phyloP scores from a whole-genome alignment of 2,888 invertebrate species.

The Xanthorhoe spadicearia region DNA sequence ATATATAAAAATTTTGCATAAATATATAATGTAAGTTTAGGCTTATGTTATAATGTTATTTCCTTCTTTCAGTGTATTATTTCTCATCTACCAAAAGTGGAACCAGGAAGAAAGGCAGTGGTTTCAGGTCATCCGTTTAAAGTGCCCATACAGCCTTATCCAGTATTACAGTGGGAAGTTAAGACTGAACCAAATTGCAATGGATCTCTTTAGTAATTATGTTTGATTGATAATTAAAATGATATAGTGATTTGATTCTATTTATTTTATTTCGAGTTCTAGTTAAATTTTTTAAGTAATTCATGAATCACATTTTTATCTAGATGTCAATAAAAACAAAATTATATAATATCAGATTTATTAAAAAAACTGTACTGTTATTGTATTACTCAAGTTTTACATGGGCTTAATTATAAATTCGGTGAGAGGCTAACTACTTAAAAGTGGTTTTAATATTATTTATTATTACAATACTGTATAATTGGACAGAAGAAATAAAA shows the following conservation, averaged over 20 bases:
- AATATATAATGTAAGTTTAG: too few species aligned
- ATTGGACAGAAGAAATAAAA: not conserved
- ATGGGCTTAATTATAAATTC: conserved; percentile 74
- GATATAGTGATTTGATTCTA: not conserved
- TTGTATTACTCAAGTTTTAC: conserved; percentile 37
- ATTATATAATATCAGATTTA: conserved; percentile 43
- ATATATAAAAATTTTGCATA: too few species aligned
- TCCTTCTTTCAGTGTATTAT: conserved; percentile 87
- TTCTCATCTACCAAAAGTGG: conserved; percentile 87
- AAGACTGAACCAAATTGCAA: conserved; percentile 69
- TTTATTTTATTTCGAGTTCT: not conserved
- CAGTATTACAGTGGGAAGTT: conserved; percentile 76
- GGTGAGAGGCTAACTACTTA: conserved; percentile 75
- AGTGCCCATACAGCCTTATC: conserved; percentile 67
- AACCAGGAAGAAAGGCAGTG: conserved; percentile 87
- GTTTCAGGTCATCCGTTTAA: conserved; percentile 90
- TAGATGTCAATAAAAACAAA: conserved; percentile 5
- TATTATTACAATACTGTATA: not conserved
- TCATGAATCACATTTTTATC: not conserved
- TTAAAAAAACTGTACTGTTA: conserved; percentile 50
- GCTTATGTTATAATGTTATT: not conserved
- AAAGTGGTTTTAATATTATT: conserved; percentile 37
- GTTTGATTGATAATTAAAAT: conserved; percentile 1
- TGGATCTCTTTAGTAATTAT: conserved; percentile 71
- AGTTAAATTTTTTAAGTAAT: too few species aligned